Evolutionary conservation across 2,113 vertebrate species (phyloP).

Genomic region (Engraulis encrasicolus): DNA sequence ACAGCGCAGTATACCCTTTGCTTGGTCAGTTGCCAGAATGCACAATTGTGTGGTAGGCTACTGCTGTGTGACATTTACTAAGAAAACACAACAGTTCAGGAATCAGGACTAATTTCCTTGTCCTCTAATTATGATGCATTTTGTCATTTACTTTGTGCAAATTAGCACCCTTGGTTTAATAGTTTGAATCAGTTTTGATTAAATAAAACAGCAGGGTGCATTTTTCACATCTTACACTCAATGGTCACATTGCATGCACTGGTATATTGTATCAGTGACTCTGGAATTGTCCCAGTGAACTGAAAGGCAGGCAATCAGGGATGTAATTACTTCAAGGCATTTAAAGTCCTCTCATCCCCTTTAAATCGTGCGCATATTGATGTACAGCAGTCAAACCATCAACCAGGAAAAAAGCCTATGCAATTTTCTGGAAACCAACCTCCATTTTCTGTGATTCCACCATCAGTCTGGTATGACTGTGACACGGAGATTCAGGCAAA

Average conservation of each 20-base stretch:
- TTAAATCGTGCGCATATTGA: neutral
- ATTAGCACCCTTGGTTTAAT: neutral
- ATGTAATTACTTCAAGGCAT: neutral
- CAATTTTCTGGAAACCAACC: neutral
- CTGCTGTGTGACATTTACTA: too few species aligned
- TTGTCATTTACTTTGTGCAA: neutral
- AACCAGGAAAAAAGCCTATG: neutral
- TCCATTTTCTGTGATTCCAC: neutral
- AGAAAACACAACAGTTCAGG: too few species aligned
- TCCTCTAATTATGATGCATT: neutral
- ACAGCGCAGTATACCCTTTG: too few species aligned
- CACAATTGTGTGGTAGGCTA: too few species aligned
- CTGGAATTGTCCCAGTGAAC: too few species aligned
- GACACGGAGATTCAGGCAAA: too few species aligned
- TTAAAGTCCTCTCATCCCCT: neutral
- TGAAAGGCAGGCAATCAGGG: neutral
- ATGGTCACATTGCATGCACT: neutral
- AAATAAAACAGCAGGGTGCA: neutral
- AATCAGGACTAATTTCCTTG: neutral
- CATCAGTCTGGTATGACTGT: neutral
- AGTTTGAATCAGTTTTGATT: neutral
- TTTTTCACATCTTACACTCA: neutral
- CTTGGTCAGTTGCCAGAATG: too few species aligned
- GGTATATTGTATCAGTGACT: neutral
- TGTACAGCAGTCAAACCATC: neutral